Conservation (phyloP, 2,113 vertebrate genomes). For the Elaphurus davidianus region DNA sequence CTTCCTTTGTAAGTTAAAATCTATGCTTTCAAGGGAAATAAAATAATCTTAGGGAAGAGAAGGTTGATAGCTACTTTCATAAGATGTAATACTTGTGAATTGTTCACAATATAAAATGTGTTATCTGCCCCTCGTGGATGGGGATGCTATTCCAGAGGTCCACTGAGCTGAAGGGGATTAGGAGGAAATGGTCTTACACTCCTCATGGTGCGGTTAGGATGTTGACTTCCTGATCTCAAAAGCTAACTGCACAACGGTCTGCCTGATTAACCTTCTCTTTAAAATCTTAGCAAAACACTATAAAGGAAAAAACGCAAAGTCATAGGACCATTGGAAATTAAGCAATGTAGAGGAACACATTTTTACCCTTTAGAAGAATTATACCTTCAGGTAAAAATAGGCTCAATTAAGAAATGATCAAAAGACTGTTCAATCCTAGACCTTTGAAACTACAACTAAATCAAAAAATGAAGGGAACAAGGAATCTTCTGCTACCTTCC, state of each 20-base stretch:
- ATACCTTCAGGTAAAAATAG: neutral
- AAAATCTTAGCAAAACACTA: neutral
- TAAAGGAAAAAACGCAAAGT: neutral
- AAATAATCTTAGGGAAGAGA: neutral
- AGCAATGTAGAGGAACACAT: neutral
- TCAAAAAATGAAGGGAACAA: neutral
- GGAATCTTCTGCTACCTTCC: neutral
- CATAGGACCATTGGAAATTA: neutral
- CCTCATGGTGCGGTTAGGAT: neutral
- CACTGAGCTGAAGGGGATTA: neutral
- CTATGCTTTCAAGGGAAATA: neutral
- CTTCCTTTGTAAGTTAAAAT: slow-evolving; percentile 28
- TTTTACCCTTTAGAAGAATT: neutral
- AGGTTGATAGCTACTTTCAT: neutral
- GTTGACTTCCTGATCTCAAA: neutral
- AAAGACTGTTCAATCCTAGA: neutral
- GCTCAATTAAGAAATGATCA: neutral
- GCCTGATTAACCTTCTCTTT: neutral
- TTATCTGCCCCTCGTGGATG: neutral
- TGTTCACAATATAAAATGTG: neutral
- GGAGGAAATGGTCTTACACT: neutral
- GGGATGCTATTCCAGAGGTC: neutral
- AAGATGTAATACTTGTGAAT: neutral
- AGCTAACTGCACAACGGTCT: neutral
- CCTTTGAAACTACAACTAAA: neutral